phyloP scores from a whole-genome alignment of 2,888 invertebrate species.

The Limnephilus auricula region DNA sequence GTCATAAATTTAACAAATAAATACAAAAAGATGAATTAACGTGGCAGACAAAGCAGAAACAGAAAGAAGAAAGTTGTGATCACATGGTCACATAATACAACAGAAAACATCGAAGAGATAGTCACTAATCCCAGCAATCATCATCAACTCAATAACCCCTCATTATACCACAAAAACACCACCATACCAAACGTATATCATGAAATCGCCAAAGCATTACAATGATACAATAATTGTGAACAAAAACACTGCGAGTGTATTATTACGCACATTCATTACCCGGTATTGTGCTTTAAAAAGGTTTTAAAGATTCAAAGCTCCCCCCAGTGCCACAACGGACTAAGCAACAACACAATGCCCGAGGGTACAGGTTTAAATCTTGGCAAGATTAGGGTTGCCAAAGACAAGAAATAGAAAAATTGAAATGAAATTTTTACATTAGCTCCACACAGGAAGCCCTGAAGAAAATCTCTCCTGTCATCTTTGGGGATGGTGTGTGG shows the following conservation, averaged over 20 bases:
- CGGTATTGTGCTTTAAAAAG: background rate
- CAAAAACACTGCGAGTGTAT: background rate
- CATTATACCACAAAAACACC: background rate
- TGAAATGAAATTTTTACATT: too few species aligned
- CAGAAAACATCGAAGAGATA: background rate
- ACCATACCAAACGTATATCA: background rate
- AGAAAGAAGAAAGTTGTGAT: background rate
- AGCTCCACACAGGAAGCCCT: too few species aligned
- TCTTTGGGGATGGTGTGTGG: too few species aligned
- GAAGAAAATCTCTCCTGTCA: too few species aligned
- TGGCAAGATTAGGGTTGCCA: background rate
- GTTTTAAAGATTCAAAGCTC: background rate
- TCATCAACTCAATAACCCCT: conserved; percentile 2
- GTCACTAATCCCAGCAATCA: background rate
- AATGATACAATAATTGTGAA: background rate
- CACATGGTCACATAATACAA: background rate
- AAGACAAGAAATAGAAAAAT: background rate
- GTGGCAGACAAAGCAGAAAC: background rate
- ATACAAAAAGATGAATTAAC: background rate
- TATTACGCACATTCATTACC: conserved; percentile 2
- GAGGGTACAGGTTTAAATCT: background rate
- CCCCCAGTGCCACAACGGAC: background rate
- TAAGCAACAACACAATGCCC: background rate
- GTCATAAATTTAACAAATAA: background rate
- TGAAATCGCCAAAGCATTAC: background rate